These are phyloP conservation scores for Melanogrammus aeglefinus DNA, from an alignment of 2,797 vertebrate genomes.

Conservation along the genomic window DNA sequence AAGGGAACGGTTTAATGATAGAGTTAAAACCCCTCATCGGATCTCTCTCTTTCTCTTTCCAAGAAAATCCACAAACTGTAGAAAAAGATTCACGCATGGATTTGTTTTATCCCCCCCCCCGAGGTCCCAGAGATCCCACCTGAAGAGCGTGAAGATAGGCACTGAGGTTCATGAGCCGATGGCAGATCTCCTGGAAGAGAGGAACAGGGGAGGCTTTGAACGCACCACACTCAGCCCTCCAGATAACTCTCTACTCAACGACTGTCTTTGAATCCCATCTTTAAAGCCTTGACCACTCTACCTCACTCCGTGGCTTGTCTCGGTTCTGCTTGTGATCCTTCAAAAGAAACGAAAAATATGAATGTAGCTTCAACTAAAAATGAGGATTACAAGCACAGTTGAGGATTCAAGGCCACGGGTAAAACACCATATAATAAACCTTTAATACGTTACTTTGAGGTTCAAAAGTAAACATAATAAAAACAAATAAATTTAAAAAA, in stretches of 20 bases:
- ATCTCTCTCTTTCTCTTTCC: background rate
- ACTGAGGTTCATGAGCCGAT: conserved; percentile 79
- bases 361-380: background rate
- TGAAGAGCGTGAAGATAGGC: conserved; percentile 81
- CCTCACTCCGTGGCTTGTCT: conserved; percentile 68
- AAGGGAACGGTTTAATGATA: background rate
- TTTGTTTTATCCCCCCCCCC: background rate
- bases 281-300: conserved; percentile 23
- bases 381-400: background rate
- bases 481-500: background rate
- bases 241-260: background rate
- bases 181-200: conserved; percentile 75
- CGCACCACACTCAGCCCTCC: conserved; percentile 62
- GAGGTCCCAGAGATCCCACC: conserved; percentile 61
- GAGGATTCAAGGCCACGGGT: background rate
- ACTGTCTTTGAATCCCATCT: background rate
- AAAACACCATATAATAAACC: background rate
- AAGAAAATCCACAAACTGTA: conserved; percentile 1
- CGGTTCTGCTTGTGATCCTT: conserved; percentile 80
- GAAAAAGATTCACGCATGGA: background rate
- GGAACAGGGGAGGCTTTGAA: background rate
- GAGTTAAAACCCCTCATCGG: background rate
- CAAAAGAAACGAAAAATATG: background rate
- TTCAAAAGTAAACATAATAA: background rate
- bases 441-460: background rate